Evolutionary conservation across 2,888 invertebrate genomes (phyloP).

Genomic region (Spatulosminthurus flaviceps): DNA sequence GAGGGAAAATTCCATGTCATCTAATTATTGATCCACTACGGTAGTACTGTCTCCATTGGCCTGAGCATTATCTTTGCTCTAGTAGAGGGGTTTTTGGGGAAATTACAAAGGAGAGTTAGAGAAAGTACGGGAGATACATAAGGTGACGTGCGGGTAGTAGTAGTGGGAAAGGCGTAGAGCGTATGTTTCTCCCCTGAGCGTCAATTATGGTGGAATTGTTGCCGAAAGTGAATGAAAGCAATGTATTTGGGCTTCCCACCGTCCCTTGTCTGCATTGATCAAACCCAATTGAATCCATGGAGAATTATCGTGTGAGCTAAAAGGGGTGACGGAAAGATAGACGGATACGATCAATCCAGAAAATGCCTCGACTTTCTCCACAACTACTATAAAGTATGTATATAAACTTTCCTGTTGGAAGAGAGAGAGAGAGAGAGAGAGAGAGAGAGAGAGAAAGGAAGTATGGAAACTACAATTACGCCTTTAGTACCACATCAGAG

Average conservation of each 20-base stretch:
- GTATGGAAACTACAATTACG: conserved; percentile 8
- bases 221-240: conserved; percentile 16
- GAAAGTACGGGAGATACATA: neutral
- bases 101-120: neutral
- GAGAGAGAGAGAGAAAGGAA: too few relatives aligned
- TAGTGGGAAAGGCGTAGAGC: neutral
- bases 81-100: too few relatives aligned
- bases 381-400: too few relatives aligned
- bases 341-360: conserved; percentile 12
- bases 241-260: neutral
- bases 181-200: conserved; percentile 8
- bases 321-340: conserved; percentile 14
- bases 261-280: conserved; percentile 1
- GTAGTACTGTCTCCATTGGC: too few relatives aligned
- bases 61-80: too few relatives aligned
- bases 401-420: too few relatives aligned
- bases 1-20: neutral
- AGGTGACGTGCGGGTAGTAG: too few relatives aligned
- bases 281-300: conserved; percentile 7
- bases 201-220: conserved; percentile 9
- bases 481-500: neutral
- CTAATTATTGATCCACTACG: neutral
- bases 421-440: too few relatives aligned
- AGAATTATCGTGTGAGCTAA: conserved; percentile 3
- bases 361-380: too few relatives aligned